Percentiles rank a stretch among this genome's conserved stretches.
Evolutionary conservation across 2,797 vertebrate species (phyloP).

Genomic region (Argyrosomus regius): DNA sequence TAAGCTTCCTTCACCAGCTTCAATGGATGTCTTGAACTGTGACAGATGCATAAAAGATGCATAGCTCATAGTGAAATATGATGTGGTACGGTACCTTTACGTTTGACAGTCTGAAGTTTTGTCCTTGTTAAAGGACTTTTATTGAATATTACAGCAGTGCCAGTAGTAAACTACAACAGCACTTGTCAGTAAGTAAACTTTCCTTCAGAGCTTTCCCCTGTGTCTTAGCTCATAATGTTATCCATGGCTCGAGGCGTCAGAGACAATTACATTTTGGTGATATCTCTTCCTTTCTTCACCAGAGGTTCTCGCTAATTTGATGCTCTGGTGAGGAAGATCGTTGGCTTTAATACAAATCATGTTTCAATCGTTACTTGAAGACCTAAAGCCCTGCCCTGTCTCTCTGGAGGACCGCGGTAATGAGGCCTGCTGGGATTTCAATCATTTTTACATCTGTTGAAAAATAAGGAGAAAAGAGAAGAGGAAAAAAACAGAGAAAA

Average conservation of each 20-base stretch:
- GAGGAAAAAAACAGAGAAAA: conserved; percentile 71
- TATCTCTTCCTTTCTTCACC: conserved; percentile 76
- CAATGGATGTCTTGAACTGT: neutral
- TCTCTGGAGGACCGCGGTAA: conserved; percentile 87
- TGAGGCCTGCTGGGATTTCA: conserved; percentile 96
- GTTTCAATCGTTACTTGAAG: conserved; percentile 93
- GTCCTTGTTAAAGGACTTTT: conserved; percentile 17
- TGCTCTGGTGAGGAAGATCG: conserved; percentile 83
- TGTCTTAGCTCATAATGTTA: conserved; percentile 51
- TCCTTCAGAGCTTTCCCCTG: conserved; percentile 45
- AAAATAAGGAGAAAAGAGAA: conserved; percentile 83
- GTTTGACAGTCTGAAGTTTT: neutral
- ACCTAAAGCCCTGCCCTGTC: conserved; percentile 87
- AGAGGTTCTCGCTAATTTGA: conserved; percentile 83
- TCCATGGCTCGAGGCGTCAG: conserved; percentile 62
- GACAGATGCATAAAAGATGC: conserved; percentile 5
- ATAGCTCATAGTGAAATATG: neutral
- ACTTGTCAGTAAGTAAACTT: conserved; percentile 40
- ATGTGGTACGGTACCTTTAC: neutral
- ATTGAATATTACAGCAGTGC: conserved; percentile 12
- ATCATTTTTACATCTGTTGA: conserved; percentile 89
- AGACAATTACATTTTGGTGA: conserved; percentile 79
- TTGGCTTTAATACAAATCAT: conserved; percentile 96
- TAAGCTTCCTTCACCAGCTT: conserved; percentile 13
- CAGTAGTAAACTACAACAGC: neutral